Evolutionary conservation across 2,797 vertebrate genomes (phyloP).

Genomic region (Danio kyathit): DNA sequence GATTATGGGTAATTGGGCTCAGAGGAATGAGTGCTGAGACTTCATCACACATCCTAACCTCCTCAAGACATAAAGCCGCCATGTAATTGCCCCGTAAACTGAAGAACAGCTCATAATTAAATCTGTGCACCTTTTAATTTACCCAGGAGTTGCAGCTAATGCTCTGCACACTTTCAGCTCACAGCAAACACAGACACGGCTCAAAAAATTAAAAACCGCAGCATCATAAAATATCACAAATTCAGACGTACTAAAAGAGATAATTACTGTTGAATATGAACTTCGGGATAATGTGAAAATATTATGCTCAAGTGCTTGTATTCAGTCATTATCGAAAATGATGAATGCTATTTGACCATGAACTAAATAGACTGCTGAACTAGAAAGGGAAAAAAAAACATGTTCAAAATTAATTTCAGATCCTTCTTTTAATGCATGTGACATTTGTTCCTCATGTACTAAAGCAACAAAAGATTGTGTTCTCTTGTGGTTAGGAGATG

Average conservation of each 20-base stretch:
- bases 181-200: not conserved
- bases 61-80: constrained; percentile 50
- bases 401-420: not conserved
- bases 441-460: not conserved
- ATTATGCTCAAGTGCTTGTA: not conserved
- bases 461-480: not conserved
- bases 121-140: constrained; percentile 59
- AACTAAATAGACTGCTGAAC: not conserved
- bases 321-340: not conserved
- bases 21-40: constrained; percentile 35
- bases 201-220: not conserved
- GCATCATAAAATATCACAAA: not conserved
- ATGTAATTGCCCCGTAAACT: constrained; percentile 69
- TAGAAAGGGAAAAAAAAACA: not conserved
- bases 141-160: constrained; percentile 47
- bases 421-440: constrained; percentile 5
- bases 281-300: not conserved
- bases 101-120: constrained; percentile 62
- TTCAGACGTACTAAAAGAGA: not conserved
- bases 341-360: not conserved
- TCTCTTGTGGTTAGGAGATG: constrained; percentile 14
- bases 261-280: not conserved
- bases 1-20: constrained; percentile 53
- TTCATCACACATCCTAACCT: constrained; percentile 49
- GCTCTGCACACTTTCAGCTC: not conserved